Percentiles rank a stretch among this genome's conserved stretches.
phyloP scores from a whole-genome alignment of 2,113 vertebrate species.

The Sapayoa aenigma region DNA sequence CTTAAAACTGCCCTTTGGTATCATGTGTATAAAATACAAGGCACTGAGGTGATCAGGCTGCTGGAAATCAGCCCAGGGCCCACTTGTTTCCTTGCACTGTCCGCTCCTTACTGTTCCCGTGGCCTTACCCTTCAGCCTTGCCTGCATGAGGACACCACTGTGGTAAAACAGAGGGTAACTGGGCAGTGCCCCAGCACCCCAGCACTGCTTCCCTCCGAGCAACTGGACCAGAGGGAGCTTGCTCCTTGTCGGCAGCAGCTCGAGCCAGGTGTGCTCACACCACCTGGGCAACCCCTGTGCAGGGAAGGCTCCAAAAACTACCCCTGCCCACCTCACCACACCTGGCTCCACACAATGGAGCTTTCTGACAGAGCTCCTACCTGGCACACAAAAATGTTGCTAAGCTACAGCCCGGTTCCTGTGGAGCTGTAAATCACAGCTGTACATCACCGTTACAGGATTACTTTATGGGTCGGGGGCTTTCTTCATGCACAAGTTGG shows the following conservation, averaged over 20 bases:
- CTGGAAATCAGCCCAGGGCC: neutral
- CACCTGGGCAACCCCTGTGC: neutral
- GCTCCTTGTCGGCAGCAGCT: fast-evolving
- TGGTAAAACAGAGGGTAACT: neutral
- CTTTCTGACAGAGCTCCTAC: neutral
- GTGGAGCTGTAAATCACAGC: neutral
- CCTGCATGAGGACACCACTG: neutral
- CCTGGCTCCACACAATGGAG: neutral
- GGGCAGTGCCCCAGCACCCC: neutral
- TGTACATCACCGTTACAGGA: neutral
- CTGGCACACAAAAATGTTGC: neutral
- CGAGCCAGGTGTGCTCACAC: neutral
- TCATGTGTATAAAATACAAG: neutral
- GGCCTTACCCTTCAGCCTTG: neutral
- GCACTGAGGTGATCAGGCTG: neutral
- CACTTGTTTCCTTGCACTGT: neutral
- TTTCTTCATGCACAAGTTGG: neutral
- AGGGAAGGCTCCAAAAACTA: neutral
- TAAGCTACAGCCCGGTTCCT: neutral
- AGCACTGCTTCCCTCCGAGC: neutral
- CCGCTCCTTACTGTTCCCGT: neutral
- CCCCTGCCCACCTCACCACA: neutral
- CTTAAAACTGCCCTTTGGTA: neutral
- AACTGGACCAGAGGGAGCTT: neutral
- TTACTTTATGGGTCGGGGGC: neutral